These are phyloP conservation scores for Diabrotica virgifera DNA, from an alignment of 1,140 invertebrate genomes.

Conservation along the genomic window DNA sequence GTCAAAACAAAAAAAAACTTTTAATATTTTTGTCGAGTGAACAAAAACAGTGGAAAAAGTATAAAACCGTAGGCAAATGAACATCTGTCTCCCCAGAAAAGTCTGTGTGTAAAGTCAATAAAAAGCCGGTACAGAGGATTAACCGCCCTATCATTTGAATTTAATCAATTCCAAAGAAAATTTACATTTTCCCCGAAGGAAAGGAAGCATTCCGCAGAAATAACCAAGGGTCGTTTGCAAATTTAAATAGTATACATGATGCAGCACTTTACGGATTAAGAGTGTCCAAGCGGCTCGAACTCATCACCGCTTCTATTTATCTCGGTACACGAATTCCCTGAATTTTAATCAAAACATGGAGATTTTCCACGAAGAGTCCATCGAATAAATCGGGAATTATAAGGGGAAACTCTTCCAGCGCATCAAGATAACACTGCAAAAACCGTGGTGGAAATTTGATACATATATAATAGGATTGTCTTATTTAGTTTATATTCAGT, in stretches of 20 bases:
- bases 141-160: constrained; percentile 13
- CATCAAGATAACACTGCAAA: neutral
- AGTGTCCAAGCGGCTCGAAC: constrained; percentile 22
- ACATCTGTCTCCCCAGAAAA: neutral
- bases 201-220: constrained; percentile 11
- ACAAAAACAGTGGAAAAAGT: neutral
- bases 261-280: constrained; percentile 43
- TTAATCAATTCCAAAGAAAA: constrained; percentile 12
- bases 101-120: constrained; percentile 5
- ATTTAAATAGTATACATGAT: constrained; percentile 45
- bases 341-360: constrained; percentile 10
- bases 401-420: neutral
- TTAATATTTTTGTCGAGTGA: neutral
- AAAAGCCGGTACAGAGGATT: constrained; percentile 10
- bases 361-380: neutral
- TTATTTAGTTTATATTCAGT: no score
- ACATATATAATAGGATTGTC: no score
- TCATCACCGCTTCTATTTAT: constrained; percentile 17
- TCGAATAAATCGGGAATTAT: neutral
- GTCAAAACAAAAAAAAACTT: neutral
- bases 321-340: constrained; percentile 8
- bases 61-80: neutral
- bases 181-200: constrained; percentile 7
- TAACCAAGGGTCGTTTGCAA: constrained; percentile 38
- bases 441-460: no score